Evolutionary conservation across 2,888 invertebrate species (phyloP), one percentile per base, ranked within the genome.

Genomic region (Euplagia quadripunctaria): DNA sequence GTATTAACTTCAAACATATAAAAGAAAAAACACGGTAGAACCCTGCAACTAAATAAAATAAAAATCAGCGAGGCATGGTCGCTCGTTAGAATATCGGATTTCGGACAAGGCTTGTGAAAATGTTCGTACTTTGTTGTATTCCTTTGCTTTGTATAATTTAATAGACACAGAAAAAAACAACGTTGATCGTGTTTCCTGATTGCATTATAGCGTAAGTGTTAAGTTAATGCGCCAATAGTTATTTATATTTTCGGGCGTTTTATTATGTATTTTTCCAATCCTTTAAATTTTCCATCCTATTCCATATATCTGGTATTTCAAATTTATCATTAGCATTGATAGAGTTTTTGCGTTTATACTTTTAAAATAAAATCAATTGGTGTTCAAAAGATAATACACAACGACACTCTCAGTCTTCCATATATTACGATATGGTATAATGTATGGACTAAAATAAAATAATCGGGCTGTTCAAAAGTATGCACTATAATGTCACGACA

Each of bases 81-180:
- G 63, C 72, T 72, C 67, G 67, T 67, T 72, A 72, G 67, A 67
- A 64, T 72, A 72, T 72, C 71, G 67, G 31, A 67, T 72, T 72
- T 67, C 51, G 16, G 42, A 17, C 42, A 41, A 49, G n/a, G 7
- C 41, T 20, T 20, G 43, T 66, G 67, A 43, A 72, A 72, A 64
- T 63, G 6, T 31, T 41, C 3, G 42, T 17, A 14, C 17, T 4
- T 43, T 63, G 63, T 63, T 63, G 16, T 66, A 63, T 64, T 72
- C 46, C 58, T 67, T 71, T 64, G 41, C 46, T 71, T 66, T 63
- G 67, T 67, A 67, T 67, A 42, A 67, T 63, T 31, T 31, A 31
- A 31, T 31, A 31, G 31, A 42, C 9, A 66, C 9, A 46, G 49
- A 66, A 51, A 61, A 67, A 61, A 66, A 20, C n/a, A 67, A 41